A percentile compares a stretch with the other conserved stretches of the same genome.
These are phyloP conservation scores for Brachypteracias leptosomus DNA, from an alignment of 2,113 vertebrate genomes.

Conservation along the genomic window DNA sequence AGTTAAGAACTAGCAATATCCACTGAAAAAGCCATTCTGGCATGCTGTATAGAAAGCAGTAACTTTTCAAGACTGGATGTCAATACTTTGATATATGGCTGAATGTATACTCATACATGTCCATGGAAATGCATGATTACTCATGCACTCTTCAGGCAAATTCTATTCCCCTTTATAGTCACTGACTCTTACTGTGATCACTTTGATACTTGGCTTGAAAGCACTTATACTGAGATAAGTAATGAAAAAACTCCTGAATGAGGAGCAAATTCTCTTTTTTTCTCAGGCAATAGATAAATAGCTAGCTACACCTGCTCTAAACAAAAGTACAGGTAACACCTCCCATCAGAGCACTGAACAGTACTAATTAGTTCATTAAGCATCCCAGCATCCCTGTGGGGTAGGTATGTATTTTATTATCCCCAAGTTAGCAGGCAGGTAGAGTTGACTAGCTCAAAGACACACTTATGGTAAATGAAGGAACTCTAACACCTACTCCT, in stretches of 20 bases:
- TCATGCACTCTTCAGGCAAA: neutral
- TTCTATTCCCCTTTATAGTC: neutral
- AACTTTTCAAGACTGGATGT: neutral
- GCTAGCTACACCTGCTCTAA: neutral
- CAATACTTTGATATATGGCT: neutral
- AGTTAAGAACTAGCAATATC: neutral
- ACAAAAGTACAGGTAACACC: conserved; percentile 5
- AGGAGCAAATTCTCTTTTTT: neutral
- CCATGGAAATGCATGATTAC: neutral
- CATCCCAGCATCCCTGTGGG: conserved; percentile 23
- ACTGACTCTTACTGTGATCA: neutral
- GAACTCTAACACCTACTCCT: neutral
- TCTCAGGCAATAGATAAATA: neutral
- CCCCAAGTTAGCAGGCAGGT: conserved; percentile 37
- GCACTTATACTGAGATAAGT: neutral
- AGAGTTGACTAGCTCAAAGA: conserved; percentile 24
- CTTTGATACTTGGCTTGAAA: conserved; percentile 11
- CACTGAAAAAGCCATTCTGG: neutral
- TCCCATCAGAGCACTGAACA: neutral
- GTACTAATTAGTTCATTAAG: conserved; percentile 45
- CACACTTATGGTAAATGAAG: conserved; percentile 53
- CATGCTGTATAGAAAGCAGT: neutral
- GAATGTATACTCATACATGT: neutral
- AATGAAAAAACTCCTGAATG: neutral
- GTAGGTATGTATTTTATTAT: conserved; percentile 49